phyloP scores from a whole-genome alignment of 1,140 invertebrate species.

The Lordiphosa stackelbergi region DNA sequence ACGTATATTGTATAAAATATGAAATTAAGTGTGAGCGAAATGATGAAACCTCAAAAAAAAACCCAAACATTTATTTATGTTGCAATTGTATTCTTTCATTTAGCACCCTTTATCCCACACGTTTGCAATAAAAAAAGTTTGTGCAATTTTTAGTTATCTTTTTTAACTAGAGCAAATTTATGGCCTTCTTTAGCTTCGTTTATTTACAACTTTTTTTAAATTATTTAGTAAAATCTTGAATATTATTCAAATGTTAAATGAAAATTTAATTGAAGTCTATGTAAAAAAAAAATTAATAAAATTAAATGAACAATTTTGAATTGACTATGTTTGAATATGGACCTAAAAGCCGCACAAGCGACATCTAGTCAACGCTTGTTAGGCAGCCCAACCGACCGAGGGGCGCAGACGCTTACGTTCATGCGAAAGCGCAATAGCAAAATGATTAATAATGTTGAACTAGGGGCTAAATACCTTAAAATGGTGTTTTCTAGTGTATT shows the following conservation, averaged over 20 bases:
- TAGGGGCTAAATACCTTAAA: too few species aligned
- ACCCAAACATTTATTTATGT: slow-evolving; percentile 47
- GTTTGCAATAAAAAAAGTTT: slow-evolving; percentile 32
- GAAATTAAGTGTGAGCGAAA: slow-evolving; percentile 33
- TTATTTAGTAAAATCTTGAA: slow-evolving; percentile 68
- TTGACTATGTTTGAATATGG: background rate
- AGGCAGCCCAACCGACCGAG: too few species aligned
- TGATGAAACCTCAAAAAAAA: slow-evolving; percentile 16
- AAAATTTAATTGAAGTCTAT: slow-evolving; percentile 40
- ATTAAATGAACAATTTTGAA: slow-evolving; percentile 54
- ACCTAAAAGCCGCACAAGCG: too few species aligned
- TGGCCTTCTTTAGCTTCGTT: slow-evolving; percentile 40
- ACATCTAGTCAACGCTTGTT: too few species aligned
- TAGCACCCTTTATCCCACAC: slow-evolving; percentile 16
- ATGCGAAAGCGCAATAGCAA: too few species aligned
- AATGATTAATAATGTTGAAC: too few species aligned
- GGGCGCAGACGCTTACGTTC: too few species aligned
- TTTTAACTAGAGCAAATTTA: slow-evolving; percentile 42
- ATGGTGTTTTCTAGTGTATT: too few species aligned
- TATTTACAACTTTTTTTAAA: slow-evolving; percentile 26
- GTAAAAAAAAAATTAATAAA: slow-evolving; percentile 32
- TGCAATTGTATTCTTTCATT: slow-evolving; percentile 21
- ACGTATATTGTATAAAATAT: slow-evolving; percentile 33
- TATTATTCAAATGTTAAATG: slow-evolving; percentile 51
- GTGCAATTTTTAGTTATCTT: slow-evolving; percentile 51